Evolutionary conservation across 2,888 invertebrate genomes (phyloP).

Genomic region (Tipula vernalis): DNA sequence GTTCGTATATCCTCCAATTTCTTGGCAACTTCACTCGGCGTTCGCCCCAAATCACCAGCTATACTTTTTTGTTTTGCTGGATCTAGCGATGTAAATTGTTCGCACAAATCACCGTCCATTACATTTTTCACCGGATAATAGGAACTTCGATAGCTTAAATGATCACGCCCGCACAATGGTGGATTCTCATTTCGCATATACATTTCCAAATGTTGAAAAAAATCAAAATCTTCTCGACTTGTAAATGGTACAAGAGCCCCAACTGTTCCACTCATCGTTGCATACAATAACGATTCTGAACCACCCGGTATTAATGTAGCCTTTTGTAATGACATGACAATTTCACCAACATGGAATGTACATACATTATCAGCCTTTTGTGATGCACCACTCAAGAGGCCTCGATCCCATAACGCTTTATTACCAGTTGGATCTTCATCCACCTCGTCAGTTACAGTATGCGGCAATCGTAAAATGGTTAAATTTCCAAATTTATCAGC

Average conservation of each 20-base stretch:
- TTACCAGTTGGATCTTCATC: constrained; percentile 99
- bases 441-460: constrained; percentile 90
- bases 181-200: constrained; percentile 97
- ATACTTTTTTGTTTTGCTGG: constrained; percentile 89
- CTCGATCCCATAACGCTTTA: constrained; percentile 91
- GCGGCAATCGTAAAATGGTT: constrained; percentile 76
- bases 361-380: constrained; percentile 91
- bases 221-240: constrained; percentile 94
- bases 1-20: constrained; percentile 98
- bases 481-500: constrained; percentile 98
- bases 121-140: constrained; percentile 98
- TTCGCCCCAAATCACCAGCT: constrained; percentile 86
- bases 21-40: constrained; percentile 94
- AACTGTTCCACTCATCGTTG: constrained; percentile 87
- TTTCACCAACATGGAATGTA: constrained; percentile 93
- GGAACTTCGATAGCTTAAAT: constrained; percentile 91
- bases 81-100: constrained; percentile 95
- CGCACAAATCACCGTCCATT: constrained; percentile 97
- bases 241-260: constrained; percentile 91
- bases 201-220: constrained; percentile 99
- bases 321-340: constrained; percentile 88
- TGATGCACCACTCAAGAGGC: constrained; percentile 89
- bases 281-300: constrained; percentile 91
- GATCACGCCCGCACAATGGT: constrained; percentile 93
- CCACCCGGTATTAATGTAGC: constrained; percentile 96